Evolutionary conservation across 2,888 invertebrate species (phyloP), one percentile per base, ranked within the genome.

Genomic region (Octodonta nipae): DNA sequence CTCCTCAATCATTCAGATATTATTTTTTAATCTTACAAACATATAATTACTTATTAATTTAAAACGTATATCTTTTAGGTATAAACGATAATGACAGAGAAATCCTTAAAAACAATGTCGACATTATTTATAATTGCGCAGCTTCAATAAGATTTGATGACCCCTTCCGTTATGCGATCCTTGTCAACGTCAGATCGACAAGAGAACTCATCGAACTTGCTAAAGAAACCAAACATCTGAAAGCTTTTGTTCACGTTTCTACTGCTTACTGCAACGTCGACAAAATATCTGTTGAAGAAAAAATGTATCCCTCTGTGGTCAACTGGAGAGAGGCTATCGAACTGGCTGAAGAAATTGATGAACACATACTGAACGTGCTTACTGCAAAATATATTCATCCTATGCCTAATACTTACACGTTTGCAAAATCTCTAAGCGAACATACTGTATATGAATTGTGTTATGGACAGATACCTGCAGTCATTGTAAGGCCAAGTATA

Each of bases 401-500:
- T 11, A 71, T 83, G 22, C 89, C 91, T 0, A 93, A 93, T 51
- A 89, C 91, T 0, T 95, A 93, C 52, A 85, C 85, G 0, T 88
- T 84, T 55, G 82, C 88, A 0, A 93, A 95, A 58, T 78, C 83
- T 36, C 54, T 93, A 40, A 83, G 86, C 0, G 93, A 95, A 49
- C 76, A 80, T 35, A 70, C 85, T 5, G 69, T 86, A 1, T 66
- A 72, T 13, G 81, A 84, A 41, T 36, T 56, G 41, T 51, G 55
- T 33, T 62, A 52, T 20, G 68, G 71, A 6, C 56, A 66, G 22
- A 54, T 93, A 16, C 88, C 91, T 0, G 60, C 76, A 0, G 70
- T 81, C 15, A 79, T 93, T 41, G 73, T 83, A 37, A 67, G 93
- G 37, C 93, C 93, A 0, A 89, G 91, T 0, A 89, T 93, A 47